phyloP scores from a whole-genome alignment of 2,113 vertebrate species.

The Chrysochloris asiatica region DNA sequence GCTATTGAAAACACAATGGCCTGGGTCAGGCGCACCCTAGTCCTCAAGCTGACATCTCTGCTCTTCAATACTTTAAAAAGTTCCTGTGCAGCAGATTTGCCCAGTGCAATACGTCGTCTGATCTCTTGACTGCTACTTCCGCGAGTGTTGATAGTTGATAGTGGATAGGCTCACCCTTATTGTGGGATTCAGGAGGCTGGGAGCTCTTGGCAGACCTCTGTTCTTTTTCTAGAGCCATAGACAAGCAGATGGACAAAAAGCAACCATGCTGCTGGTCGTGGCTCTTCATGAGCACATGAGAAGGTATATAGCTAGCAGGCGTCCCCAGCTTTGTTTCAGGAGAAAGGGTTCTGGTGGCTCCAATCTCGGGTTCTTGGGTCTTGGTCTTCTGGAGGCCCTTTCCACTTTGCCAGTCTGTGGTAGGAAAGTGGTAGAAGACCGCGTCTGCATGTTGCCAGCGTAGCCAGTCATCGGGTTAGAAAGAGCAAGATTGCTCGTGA shows the following conservation, averaged over 20 bases:
- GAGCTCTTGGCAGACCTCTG: conserved; percentile 59
- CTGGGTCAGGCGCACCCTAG: too few species aligned
- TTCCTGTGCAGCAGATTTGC: too few species aligned
- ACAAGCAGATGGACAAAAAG: conserved; percentile 32
- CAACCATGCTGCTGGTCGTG: background rate
- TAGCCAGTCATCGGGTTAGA: background rate
- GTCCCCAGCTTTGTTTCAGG: background rate
- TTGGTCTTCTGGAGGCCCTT: background rate
- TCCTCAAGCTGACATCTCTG: too few species aligned
- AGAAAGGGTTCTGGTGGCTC: background rate
- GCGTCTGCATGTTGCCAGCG: background rate
- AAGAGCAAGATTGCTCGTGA: background rate
- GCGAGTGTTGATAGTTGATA: too few species aligned
- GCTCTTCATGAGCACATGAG: background rate
- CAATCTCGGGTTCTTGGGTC: background rate
- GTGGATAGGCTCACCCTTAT: conserved; percentile 37
- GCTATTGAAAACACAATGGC: too few species aligned
- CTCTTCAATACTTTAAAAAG: too few species aligned
- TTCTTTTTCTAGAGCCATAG: conserved; percentile 65
- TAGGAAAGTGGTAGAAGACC: background rate
- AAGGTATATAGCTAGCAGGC: background rate
- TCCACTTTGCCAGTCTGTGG: background rate
- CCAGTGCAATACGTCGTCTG: too few species aligned
- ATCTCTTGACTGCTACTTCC: too few species aligned
- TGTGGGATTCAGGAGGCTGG: conserved; percentile 61